phyloP scores from a whole-genome alignment of 1,140 invertebrate species.

The Drosophila orena region DNA sequence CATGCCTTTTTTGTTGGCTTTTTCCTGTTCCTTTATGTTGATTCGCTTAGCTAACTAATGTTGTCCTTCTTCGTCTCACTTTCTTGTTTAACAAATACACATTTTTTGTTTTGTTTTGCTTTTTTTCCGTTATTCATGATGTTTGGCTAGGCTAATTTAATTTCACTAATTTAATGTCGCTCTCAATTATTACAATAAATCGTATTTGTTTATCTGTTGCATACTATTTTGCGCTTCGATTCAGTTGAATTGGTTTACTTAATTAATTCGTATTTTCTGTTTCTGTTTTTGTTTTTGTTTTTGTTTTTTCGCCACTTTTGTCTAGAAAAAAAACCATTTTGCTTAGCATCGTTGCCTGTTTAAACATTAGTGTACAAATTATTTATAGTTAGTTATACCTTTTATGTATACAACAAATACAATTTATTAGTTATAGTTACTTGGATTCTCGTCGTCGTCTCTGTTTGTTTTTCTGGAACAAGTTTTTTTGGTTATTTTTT shows the following conservation, averaged over 20 bases:
- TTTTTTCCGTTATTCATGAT: constrained; percentile 26
- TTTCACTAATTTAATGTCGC: constrained; percentile 44
- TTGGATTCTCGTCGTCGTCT: constrained; percentile 43
- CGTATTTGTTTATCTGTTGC: constrained; percentile 48
- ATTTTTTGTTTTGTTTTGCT: constrained; percentile 13
- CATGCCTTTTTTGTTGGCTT: constrained; percentile 13
- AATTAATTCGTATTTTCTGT: background rate
- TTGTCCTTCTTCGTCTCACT: constrained; percentile 3
- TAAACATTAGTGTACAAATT: constrained; percentile 70
- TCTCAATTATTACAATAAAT: constrained; percentile 41
- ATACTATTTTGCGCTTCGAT: constrained; percentile 30
- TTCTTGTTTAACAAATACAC: constrained; percentile 42
- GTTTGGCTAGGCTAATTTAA: constrained; percentile 56
- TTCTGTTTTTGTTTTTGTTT: background rate
- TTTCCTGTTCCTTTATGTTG: constrained; percentile 28
- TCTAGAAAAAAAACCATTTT: constrained; percentile 46
- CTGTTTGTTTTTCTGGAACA: constrained; percentile 36
- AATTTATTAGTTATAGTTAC: constrained; percentile 67
- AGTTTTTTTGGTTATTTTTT: constrained; percentile 47
- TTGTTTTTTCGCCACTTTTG: background rate
- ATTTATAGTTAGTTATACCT: constrained; percentile 62
- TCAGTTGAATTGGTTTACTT: constrained; percentile 34
- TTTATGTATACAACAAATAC: constrained; percentile 72
- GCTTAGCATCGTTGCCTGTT: constrained; percentile 29
- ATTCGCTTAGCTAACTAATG: constrained; percentile 48